Percentiles rank a stretch among this genome's conserved stretches.
Evolutionary conservation across 2,797 vertebrate genomes (phyloP).

Genomic region (Tauraco hartlaubi): DNA sequence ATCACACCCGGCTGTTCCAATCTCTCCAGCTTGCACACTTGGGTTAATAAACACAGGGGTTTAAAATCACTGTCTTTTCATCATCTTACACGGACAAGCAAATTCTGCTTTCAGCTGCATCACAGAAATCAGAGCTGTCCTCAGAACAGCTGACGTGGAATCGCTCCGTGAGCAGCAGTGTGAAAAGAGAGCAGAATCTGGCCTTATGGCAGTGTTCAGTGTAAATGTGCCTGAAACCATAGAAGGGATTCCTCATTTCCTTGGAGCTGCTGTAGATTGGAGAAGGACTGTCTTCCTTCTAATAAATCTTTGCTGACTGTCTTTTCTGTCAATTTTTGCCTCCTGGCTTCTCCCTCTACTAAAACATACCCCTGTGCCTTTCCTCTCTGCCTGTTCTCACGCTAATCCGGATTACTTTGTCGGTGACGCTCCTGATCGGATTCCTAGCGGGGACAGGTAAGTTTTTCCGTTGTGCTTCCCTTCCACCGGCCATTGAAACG

Average conservation of each 20-base stretch:
- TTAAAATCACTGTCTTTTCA: not conserved
- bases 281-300: not conserved
- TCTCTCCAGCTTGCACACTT: not conserved
- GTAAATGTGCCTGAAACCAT: not conserved
- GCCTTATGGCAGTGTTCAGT: not conserved
- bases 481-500: conserved; percentile 57
- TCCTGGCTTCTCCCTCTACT: not conserved
- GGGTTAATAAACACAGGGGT: not conserved
- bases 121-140: not conserved
- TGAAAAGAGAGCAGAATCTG: not conserved
- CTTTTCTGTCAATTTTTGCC: not conserved
- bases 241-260: not conserved
- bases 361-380: not conserved
- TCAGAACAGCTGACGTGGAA: not conserved
- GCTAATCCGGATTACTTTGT: not conserved
- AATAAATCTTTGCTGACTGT: not conserved
- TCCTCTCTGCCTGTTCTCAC: not conserved
- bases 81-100: not conserved
- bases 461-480: conserved; percentile 11
- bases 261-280: not conserved
- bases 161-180: not conserved
- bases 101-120: not conserved
- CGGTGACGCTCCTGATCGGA: not conserved
- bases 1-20: not conserved
- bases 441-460: not conserved